Base-by-base conservation (phyloP, 2,113 vertebrate species). In the Chlamydotis undulata region DNA sequence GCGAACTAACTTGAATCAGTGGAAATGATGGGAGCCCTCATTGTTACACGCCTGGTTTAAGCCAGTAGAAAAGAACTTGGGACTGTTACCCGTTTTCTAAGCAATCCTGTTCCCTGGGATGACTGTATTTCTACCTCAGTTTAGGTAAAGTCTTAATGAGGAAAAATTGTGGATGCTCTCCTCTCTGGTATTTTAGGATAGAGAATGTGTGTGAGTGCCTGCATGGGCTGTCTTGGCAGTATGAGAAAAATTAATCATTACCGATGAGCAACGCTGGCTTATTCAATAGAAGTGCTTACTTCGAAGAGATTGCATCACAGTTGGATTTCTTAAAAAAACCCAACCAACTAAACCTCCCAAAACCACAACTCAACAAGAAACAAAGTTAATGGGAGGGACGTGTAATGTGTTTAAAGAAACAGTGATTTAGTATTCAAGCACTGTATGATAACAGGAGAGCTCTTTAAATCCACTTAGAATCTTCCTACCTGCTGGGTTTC, bases 391-490 rank as follows among this genome's bases (percentile, higher is more conserved):
- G 29, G 29, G 28, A 83, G 19, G 19, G 15, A 55, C 17, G 13
- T 39, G 9, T 33, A 59, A 59, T 29, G 31, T n/a, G 29, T 61
- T 86, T 76, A 65, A 75, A 16, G 17, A 57, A 49, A 19, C 9
- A 43, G 41, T 73, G 11, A 65, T 90, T 94, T 93, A 75, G 28
- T 76, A 50, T 87, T 97, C 73, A 39, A 74, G 57, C 59, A 87
- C 3, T 47, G 19, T 17, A 35, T 37, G 65, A 12, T 59, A 82
- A 69, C 28, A 76, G 10, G 6, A 28, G 53, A 70, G 41, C 29
- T 91, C 85, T 93, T 91, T 73, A 95, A 95, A 93, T 68, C 45
- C 13, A 11, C n/a, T 73, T 49, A 50, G 60, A 63, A 55, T 71
- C 65, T 55, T 71, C 29, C 70, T 71, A 9, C 63, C 47, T 78